These are phyloP conservation scores for Magallana angulata DNA, from an alignment of 1,140 invertebrate genomes.

Conservation along the genomic window DNA sequence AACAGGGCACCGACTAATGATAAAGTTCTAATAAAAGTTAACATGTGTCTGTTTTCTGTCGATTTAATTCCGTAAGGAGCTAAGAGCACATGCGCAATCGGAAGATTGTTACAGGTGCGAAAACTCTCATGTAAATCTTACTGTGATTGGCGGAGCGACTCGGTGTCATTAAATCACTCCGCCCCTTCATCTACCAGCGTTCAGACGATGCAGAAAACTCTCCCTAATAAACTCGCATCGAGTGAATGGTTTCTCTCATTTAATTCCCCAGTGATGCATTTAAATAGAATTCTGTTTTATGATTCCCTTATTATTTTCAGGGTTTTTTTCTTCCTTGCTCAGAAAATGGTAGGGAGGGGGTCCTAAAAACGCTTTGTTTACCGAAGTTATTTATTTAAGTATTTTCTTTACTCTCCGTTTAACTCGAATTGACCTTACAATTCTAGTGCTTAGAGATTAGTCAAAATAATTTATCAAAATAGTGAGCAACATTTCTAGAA, in stretches of 20 bases:
- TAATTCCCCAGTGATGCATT: not conserved
- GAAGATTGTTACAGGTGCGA: slow-evolving; percentile 45
- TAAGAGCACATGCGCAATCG: slow-evolving; percentile 45
- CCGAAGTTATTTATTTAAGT: not conserved
- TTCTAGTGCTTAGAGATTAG: not conserved
- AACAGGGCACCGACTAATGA: slow-evolving; percentile 16
- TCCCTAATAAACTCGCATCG: slow-evolving; percentile 1
- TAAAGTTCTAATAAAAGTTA: slow-evolving; percentile 44
- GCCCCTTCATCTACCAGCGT: slow-evolving; percentile 15
- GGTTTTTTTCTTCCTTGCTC: slow-evolving; percentile 7
- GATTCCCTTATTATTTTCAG: slow-evolving; percentile 21
- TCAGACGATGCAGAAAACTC: not conserved
- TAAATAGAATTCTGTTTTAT: not conserved
- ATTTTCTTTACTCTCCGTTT: not conserved
- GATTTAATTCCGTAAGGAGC: slow-evolving; percentile 38
- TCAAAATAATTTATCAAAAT: slow-evolving; percentile 24
- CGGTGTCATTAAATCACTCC: slow-evolving; percentile 46
- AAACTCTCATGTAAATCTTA: slow-evolving; percentile 42
- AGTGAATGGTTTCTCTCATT: slow-evolving; percentile 34
- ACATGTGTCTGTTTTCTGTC: slow-evolving; percentile 45
- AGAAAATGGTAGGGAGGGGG: not conserved
- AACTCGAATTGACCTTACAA: not conserved
- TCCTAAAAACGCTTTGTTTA: not conserved
- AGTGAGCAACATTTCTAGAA: not conserved
- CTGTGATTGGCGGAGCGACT: slow-evolving; percentile 44